Evolutionary conservation across 2,888 invertebrate genomes (phyloP).

Genomic region (Acrocyrtus sp.): DNA sequence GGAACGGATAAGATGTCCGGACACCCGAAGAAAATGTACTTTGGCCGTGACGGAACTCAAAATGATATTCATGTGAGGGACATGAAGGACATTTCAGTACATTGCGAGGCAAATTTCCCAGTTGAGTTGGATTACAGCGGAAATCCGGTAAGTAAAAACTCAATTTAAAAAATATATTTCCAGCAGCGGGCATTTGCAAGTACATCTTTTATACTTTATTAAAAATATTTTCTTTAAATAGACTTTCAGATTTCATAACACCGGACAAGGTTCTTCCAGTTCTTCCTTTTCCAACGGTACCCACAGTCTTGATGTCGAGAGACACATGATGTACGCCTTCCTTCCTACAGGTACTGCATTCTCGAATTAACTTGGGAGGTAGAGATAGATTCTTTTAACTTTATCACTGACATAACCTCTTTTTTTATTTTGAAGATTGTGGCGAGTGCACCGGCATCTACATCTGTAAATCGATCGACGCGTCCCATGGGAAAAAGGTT

Average conservation of each 20-base stretch:
- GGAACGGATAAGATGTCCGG: slow-evolving; percentile 1
- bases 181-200: background rate
- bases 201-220: background rate
- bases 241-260: slow-evolving; percentile 16
- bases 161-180: background rate
- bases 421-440: background rate
- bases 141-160: slow-evolving; percentile 17
- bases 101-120: slow-evolving; percentile 34
- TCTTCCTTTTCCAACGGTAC: slow-evolving; percentile 20
- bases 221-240: slow-evolving; percentile 6
- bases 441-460: slow-evolving; percentile 28
- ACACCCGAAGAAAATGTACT: slow-evolving; percentile 4
- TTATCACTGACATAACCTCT: no score
- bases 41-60: slow-evolving; percentile 1
- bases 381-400: no score
- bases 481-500: slow-evolving; percentile 3
- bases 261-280: slow-evolving; percentile 23
- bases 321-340: slow-evolving; percentile 19
- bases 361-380: no score
- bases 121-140: slow-evolving; percentile 22
- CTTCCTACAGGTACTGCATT: background rate
- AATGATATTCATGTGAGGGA: slow-evolving; percentile 20
- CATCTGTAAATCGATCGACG: no score
- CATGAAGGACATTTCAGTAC: slow-evolving; percentile 24
- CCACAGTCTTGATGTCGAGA: slow-evolving; percentile 1